A percentile compares a stretch with the other conserved stretches of the same genome.
Conservation (phyloP, 2,113 vertebrate genomes). For the Poeciliopsis prolifica region DNA sequence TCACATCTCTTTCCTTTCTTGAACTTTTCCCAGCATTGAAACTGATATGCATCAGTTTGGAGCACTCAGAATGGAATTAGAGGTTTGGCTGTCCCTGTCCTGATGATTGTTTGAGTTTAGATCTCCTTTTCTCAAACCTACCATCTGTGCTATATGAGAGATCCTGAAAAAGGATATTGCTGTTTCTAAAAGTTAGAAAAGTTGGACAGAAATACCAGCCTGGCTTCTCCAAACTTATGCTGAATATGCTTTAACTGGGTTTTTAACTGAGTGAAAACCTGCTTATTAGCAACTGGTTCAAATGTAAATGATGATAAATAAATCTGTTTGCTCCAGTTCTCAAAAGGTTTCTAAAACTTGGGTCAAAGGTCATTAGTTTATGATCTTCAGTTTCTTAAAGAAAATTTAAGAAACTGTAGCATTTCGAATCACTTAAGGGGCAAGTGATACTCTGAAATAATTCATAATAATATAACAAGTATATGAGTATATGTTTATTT, state of each 20-base stretch:
- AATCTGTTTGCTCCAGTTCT: no score
- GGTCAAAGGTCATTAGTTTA: no score
- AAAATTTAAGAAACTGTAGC: no score
- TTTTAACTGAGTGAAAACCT: neutral
- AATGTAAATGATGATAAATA: no score
- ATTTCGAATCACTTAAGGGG: no score
- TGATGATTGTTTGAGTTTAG: conserved; percentile 16
- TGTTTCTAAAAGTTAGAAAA: conserved; percentile 21
- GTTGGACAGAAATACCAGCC: conserved; percentile 35
- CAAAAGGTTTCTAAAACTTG: no score
- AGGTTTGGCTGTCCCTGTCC: conserved; percentile 1
- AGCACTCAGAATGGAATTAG: conserved; percentile 6
- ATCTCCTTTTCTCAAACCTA: conserved; percentile 23
- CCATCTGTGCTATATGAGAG: neutral
- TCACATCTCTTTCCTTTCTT: neutral
- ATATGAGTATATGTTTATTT: no score
- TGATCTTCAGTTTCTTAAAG: no score
- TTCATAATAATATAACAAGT: no score
- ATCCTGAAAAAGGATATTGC: conserved; percentile 2
- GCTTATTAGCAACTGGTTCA: no score
- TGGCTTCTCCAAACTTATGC: neutral
- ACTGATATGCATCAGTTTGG: conserved; percentile 12
- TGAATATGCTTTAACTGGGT: neutral
- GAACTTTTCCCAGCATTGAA: conserved; percentile 15
- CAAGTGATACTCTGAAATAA: no score